These are phyloP conservation scores for Xiphophorus hellerii DNA, from an alignment of 2,113 vertebrate genomes.

Conservation along the genomic window DNA sequence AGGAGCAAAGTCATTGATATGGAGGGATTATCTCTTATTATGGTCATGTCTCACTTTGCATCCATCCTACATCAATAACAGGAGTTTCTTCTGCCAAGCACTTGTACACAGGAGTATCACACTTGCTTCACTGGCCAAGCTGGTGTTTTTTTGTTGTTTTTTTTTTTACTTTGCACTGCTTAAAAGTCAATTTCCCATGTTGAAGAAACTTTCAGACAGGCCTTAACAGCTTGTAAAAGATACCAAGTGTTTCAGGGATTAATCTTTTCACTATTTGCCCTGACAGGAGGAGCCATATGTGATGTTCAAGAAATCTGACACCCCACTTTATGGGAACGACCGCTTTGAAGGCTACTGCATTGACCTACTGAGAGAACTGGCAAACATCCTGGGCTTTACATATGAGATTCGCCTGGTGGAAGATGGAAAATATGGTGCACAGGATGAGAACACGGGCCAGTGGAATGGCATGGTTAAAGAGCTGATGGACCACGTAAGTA, in stretches of 20 bases:
- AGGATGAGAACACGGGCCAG: conserved; percentile 93
- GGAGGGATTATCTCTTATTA: conserved; percentile 69
- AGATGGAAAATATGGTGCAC: conserved; percentile 95
- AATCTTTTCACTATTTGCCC: conserved; percentile 23
- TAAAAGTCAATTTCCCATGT: conserved; percentile 43
- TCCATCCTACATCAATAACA: conserved; percentile 34
- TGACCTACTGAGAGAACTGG: conserved; percentile 93
- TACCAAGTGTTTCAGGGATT: conserved; percentile 23
- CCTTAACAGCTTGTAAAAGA: conserved; percentile 45
- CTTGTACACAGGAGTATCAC: conserved; percentile 16
- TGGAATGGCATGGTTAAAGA: conserved; percentile 99
- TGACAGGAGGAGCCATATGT: conserved; percentile 97
- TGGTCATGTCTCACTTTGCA: conserved; percentile 57
- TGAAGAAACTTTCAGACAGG: conserved; percentile 37
- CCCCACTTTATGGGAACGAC: conserved; percentile 95
- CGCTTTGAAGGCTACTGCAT: conserved; percentile 98
- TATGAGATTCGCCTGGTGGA: conserved; percentile 95
- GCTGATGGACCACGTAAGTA: conserved; percentile 96
- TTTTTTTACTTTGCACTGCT: not conserved
- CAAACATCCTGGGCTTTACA: conserved; percentile 93
- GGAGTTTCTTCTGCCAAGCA: conserved; percentile 13
- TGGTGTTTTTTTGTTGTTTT: not conserved
- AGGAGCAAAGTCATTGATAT: conserved; percentile 59
- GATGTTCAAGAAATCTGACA: conserved; percentile 98
- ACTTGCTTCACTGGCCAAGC: conserved; percentile 1